These are phyloP conservation scores for Neotoxoptera formosana DNA, from an alignment of 1,140 invertebrate genomes.

Conservation along the genomic window DNA sequence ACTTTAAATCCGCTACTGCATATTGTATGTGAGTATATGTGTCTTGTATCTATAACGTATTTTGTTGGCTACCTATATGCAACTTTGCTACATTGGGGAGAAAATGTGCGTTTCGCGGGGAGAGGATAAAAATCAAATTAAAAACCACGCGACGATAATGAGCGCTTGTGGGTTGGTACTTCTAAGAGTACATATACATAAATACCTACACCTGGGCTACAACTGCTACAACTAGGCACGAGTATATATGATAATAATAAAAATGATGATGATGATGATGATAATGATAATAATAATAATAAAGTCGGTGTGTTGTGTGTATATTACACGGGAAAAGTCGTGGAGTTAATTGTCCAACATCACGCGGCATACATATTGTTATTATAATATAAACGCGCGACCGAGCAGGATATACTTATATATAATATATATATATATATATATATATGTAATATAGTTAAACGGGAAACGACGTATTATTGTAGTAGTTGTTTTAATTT, in stretches of 20 bases:
- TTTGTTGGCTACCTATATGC: background rate
- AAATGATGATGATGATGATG: background rate
- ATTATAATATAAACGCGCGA: background rate
- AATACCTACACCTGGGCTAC: background rate
- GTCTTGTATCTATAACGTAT: background rate
- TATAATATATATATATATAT: too few relatives aligned
- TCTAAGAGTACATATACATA: background rate
- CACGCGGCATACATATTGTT: slow-evolving; percentile 42
- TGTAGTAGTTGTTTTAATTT: slow-evolving; percentile 32
- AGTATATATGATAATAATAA: background rate
- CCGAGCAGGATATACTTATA: slow-evolving; percentile 36
- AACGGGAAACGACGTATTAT: slow-evolving; percentile 30
- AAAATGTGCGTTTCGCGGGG: background rate
- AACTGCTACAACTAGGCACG: background rate
- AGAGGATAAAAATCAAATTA: background rate
- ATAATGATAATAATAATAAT: background rate
- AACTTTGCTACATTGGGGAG: background rate
- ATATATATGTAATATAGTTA: background rate
- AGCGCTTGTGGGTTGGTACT: background rate
- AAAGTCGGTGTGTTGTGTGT: background rate
- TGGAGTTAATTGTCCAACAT: slow-evolving; percentile 1
- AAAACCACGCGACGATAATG: background rate
- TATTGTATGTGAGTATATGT: background rate
- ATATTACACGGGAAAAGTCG: background rate
- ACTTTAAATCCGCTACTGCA: background rate